Percentiles rank a stretch among this genome's conserved stretches.
Conservation (phyloP, 2,797 vertebrate genomes). For the Rhincodon typus region DNA sequence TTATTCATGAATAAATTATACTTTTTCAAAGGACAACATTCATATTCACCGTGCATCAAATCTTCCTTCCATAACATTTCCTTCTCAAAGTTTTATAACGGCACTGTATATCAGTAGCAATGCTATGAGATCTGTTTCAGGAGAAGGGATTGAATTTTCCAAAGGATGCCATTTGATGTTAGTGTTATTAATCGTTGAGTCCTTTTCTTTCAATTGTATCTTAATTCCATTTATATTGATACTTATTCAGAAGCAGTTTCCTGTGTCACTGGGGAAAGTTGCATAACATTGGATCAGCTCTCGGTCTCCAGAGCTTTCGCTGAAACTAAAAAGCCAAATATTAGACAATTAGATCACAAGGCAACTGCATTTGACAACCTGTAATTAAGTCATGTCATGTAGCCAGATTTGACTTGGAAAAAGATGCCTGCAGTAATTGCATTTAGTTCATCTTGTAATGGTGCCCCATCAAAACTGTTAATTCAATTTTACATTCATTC, state of each 20-base stretch:
- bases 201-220: not conserved
- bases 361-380: conserved; percentile 76
- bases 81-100: not conserved
- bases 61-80: not conserved
- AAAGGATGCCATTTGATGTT: not conserved
- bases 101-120: not conserved
- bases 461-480: conserved; percentile 84
- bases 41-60: not conserved
- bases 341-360: conserved; percentile 59
- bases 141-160: not conserved
- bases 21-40: not conserved
- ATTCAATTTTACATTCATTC: conserved; percentile 90
- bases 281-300: conserved; percentile 36
- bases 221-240: conserved; percentile 31
- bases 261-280: conserved; percentile 27
- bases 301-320: conserved; percentile 35
- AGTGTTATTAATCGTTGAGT: not conserved
- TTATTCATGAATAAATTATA: conserved; percentile 9
- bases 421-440: conserved; percentile 81
- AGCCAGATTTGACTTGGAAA: conserved; percentile 62
- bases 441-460: conserved; percentile 93
- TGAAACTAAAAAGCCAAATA: conserved; percentile 49
- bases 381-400: conserved; percentile 90
- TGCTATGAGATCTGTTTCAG: not conserved
- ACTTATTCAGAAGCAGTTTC: conserved; percentile 8